Evolutionary conservation across 2,888 invertebrate genomes (phyloP), one percentile per base, ranked within the genome.

Genomic region (Archips xylosteana): DNA sequence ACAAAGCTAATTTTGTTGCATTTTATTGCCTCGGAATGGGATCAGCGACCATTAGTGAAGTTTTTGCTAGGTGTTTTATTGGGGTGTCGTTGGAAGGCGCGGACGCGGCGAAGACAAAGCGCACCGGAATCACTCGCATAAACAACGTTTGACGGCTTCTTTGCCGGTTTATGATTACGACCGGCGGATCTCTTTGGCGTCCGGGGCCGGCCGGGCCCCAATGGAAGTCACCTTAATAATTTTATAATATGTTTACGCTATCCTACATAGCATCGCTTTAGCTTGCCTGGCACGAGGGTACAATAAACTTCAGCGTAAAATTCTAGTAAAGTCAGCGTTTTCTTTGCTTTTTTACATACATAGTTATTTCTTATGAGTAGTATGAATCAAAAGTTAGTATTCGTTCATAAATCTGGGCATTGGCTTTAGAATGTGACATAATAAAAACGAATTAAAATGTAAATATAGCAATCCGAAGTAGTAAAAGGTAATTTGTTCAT

Each of bases 1-100:
- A 92, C 92, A 93, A 93, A 87, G 90, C 91, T 92, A 92, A 94
- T 93, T 94, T 93, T 94, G 94, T 94, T 93, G 92, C 93, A 91
- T 90, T 94, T 94, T 93, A 93, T 90, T 90, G 87, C 92, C 86
- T 89, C 87, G 88, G 89, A 94, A 94, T 93, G 90, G 92, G 92
- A 92, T 92, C 91, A 90, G 88, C 87, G 82, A 83, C 90, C 87
- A 93, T 94, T 94, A 93, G 88, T 88, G 85, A 81, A 84, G 85
- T 94, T 94, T 94, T 93, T 93, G 92, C 90, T 89, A 92, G 91
- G 90, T 90, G 91, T 92, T 94, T 92, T 94, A 94, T 94, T 91
- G 91, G 92, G 94, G 93, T 94, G 94, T 93, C 93, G 90, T 92
- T 87, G 87, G 91, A 92, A 92, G 90, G 90, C 78, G 92, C 92